Evolutionary conservation across 1,140 invertebrate genomes (phyloP), one percentile per base, ranked within the genome.

Genomic region (Hesperophylax magnus): DNA sequence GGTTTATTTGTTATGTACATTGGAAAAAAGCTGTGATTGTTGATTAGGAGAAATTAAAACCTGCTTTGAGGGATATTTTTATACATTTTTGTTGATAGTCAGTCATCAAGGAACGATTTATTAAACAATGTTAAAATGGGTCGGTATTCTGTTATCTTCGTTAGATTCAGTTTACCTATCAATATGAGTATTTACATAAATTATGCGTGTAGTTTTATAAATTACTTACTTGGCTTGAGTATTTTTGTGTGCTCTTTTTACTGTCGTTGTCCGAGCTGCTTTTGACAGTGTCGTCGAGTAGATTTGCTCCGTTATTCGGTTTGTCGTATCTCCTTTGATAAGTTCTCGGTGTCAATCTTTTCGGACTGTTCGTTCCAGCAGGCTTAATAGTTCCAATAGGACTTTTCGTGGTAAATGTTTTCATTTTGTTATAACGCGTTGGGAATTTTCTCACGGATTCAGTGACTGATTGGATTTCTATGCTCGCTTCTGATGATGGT

Each of bases 281-380:
- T 27, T 67, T 78, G 8, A 61, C 76, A 61, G 22, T 72, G 18
- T 80, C 80, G 54, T 79, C 78, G 9, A 39, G 60, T 56, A 84
- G n/a, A 78, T 20, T 71, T 20, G 63, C 77, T 81, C 53, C 61
- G 54, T 80, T 75, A 56, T 71, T 79, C 17, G 14, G 18, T 14
- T 65, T 47, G 78, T 81, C 80, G 56, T 67, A 80, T 53, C 79
- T 84, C 58, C 72, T 84, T 60, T 78, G 77, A 63, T 78, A 77
- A 58, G n/a, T 60, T 54, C 39, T 80, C 1, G 77, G 72, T 20
- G 22, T 84, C 39, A 79, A 84, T 72, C 67, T 84, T 22, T 39
- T 81, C 2, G 74, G 20, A 67, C 58, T 80, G 18, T 84, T 84
- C 14, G 79, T 60, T 27, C 53, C 67, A 15, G 60, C 67, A 11